phyloP scores from a whole-genome alignment of 2,113 vertebrate species.

The Emydura subglobosa region DNA sequence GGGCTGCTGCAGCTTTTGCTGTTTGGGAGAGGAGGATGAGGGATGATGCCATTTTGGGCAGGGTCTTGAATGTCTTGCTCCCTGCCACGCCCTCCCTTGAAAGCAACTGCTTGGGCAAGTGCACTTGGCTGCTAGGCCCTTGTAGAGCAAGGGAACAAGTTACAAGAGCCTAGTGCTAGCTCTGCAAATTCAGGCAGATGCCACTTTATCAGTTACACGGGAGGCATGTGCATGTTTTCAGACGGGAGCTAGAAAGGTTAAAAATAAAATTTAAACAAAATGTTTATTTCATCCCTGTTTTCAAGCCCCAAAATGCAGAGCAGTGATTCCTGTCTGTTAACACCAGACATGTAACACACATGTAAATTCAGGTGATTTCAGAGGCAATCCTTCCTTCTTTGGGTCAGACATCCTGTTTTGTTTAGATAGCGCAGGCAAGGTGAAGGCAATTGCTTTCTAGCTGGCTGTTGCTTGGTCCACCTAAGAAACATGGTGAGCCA shows the following conservation, averaged over 20 bases:
- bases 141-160: not conserved
- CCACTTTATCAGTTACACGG: not conserved
- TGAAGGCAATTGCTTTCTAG: not conserved
- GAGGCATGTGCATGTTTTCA: not conserved
- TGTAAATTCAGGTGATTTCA: not conserved
- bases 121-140: too few species aligned
- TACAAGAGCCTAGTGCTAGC: not conserved
- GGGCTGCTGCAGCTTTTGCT: too few species aligned
- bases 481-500: not conserved
- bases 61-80: not conserved
- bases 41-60: too few species aligned
- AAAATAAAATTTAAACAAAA: too few species aligned
- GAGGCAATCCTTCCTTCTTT: not conserved
- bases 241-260: not conserved
- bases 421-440: not conserved
- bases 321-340: not conserved
- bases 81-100: too few species aligned
- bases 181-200: not conserved
- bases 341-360: not conserved
- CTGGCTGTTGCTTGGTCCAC: not conserved
- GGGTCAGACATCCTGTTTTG: not conserved
- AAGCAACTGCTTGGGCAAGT: not conserved
- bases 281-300: not conserved
- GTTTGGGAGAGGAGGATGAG: too few species aligned
- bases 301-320: not conserved